A percentile compares a stretch with the other conserved stretches of the same genome.
Conservation (phyloP, 2,797 vertebrate genomes). For the Dicrostonyx torquatus region DNA sequence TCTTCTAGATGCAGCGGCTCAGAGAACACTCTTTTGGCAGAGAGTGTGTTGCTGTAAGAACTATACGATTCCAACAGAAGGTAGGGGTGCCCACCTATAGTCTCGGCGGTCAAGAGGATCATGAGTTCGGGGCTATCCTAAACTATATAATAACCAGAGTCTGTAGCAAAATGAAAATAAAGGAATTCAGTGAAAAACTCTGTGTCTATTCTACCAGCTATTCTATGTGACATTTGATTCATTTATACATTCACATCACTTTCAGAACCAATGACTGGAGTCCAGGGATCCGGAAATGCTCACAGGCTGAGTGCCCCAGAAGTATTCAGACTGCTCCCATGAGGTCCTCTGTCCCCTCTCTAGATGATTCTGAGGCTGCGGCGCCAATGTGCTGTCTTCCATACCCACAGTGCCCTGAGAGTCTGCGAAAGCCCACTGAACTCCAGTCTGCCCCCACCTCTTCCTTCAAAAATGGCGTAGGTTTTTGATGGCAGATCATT, state of each 20-base stretch:
- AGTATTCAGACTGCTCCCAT: neutral
- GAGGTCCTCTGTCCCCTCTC: neutral
- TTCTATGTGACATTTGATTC: neutral
- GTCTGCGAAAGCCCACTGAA: rapidly evolving
- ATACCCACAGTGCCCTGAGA: neutral
- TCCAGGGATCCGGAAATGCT: neutral
- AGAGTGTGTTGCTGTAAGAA: neutral
- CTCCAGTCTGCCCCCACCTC: neutral
- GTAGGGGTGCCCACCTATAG: too few species aligned
- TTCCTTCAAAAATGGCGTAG: neutral
- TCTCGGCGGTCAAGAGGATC: neutral
- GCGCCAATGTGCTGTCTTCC: rapidly evolving
- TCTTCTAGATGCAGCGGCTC: neutral
- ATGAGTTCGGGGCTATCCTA: neutral
- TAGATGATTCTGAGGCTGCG: too few species aligned
- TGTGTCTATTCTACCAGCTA: neutral
- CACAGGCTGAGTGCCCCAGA: rapidly evolving
- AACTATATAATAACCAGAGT: neutral
- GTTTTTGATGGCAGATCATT: neutral
- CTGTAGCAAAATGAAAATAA: neutral
- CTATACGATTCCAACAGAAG: neutral
- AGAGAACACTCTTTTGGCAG: neutral
- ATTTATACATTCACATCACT: neutral
- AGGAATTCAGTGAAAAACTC: neutral
- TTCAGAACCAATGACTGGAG: neutral